These are phyloP conservation scores for Anaspis maculata DNA, from an alignment of 2,888 invertebrate species.

Conservation along the genomic window DNA sequence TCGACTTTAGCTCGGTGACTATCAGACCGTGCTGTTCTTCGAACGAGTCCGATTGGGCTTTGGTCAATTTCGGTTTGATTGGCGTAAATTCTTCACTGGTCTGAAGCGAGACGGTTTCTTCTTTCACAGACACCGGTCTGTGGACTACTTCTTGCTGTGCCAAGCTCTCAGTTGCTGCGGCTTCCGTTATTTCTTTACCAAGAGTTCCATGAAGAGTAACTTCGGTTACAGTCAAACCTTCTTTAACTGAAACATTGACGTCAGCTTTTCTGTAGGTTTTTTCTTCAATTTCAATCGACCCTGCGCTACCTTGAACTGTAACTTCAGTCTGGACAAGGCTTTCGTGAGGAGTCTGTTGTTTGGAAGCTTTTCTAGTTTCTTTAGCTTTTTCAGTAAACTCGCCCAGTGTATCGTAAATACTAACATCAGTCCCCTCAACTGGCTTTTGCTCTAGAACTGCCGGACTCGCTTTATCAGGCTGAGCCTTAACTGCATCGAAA, in stretches of 20 bases:
- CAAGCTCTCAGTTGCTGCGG: slow-evolving; percentile 40
- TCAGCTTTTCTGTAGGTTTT: slow-evolving; percentile 30
- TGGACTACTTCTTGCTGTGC: slow-evolving; percentile 42
- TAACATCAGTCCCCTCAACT: slow-evolving; percentile 6
- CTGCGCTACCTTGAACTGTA: slow-evolving; percentile 16
- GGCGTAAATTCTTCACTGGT: slow-evolving; percentile 31
- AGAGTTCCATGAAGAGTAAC: slow-evolving; percentile 34
- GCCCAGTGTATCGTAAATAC: slow-evolving; percentile 9
- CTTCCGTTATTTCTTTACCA: slow-evolving; percentile 38
- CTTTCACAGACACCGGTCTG: slow-evolving; percentile 40
- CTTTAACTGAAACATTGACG: slow-evolving; percentile 30
- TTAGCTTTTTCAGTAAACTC: slow-evolving; percentile 18
- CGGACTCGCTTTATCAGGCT: slow-evolving; percentile 12
- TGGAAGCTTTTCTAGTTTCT: slow-evolving; percentile 18
- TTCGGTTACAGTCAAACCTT: slow-evolving; percentile 40
- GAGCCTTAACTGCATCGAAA: slow-evolving; percentile 14
- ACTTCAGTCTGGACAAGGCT: slow-evolving; percentile 25
- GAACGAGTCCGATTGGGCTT: slow-evolving; percentile 23
- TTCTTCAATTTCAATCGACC: slow-evolving; percentile 22
- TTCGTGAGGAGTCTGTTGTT: slow-evolving; percentile 18
- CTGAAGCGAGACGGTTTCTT: slow-evolving; percentile 36
- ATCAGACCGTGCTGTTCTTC: slow-evolving; percentile 41
- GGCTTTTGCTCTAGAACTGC: slow-evolving; percentile 6
- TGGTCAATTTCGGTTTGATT: slow-evolving; percentile 24
- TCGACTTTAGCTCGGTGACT: slow-evolving; percentile 43